Evolutionary conservation across 1,140 invertebrate genomes (phyloP).

Genomic region (Lysiphlebus fabarum): DNA sequence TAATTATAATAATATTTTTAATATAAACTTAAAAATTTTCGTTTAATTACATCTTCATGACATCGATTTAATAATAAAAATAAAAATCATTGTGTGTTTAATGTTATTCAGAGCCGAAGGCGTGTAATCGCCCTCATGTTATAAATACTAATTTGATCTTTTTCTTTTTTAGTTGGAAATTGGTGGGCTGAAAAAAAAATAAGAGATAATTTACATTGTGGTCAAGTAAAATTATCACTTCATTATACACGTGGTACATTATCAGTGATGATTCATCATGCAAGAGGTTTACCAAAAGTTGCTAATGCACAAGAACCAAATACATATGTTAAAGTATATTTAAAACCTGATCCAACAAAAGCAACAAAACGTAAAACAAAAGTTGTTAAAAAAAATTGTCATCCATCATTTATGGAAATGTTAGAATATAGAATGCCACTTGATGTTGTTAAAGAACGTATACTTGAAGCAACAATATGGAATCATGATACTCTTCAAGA

Average conservation of each 20-base stretch:
- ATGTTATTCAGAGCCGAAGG: too few species aligned
- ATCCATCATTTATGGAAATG: conserved; percentile 98
- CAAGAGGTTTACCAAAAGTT: conserved; percentile 74
- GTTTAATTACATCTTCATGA: too few species aligned
- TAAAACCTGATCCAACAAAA: conserved; percentile 83
- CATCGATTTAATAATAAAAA: too few species aligned
- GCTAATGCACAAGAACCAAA: conserved; percentile 77
- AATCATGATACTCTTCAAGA: conserved; percentile 92
- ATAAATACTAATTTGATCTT: conserved; percentile 20
- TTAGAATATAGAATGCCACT: conserved; percentile 84
- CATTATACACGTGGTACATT: conserved; percentile 78
- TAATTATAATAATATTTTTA: too few species aligned
- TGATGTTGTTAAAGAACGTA: conserved; percentile 71
- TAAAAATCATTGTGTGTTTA: too few species aligned
- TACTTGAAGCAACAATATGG: conserved; percentile 90
- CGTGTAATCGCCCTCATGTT: too few species aligned
- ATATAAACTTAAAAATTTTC: too few species aligned
- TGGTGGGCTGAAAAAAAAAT: conserved; percentile 52
- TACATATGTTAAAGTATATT: conserved; percentile 91
- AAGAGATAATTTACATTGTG: conserved; percentile 49
- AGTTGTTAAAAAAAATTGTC: conserved; percentile 84
- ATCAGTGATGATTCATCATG: conserved; percentile 85
- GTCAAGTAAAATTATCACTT: conserved; percentile 79
- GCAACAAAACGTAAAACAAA: conserved; percentile 94
- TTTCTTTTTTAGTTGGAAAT: conserved; percentile 44